Conservation (phyloP, 1,140 invertebrate species). For the Drosophila aff. region DNA sequence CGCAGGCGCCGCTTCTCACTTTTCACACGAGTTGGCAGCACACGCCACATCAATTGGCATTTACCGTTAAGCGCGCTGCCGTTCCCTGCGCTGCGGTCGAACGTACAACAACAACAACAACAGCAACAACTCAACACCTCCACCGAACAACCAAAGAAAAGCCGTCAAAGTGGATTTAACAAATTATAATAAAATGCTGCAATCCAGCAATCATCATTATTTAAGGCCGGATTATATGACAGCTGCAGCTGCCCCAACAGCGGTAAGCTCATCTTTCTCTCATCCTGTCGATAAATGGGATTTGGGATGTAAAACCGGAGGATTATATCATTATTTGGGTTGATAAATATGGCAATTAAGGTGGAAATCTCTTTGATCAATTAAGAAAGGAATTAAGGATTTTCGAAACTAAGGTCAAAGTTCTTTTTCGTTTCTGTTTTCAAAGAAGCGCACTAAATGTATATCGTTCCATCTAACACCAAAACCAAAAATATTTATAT, state of each 20-base stretch:
- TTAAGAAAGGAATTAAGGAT: not conserved
- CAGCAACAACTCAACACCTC: slow-evolving; percentile 41
- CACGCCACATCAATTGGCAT: slow-evolving; percentile 59
- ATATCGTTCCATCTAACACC: not conserved
- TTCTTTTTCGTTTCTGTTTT: not conserved
- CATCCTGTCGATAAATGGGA: slow-evolving; percentile 4
- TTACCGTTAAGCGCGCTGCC: slow-evolving; percentile 55
- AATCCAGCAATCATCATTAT: slow-evolving; percentile 93
- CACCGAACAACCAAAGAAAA: slow-evolving; percentile 70
- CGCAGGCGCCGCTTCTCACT: slow-evolving; percentile 78
- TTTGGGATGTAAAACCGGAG: not conserved
- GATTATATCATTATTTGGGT: not conserved
- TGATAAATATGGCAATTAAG: not conserved
- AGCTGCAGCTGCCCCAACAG: slow-evolving; percentile 92
- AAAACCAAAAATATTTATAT: not conserved
- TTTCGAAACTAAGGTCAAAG: not conserved
- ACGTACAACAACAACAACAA: slow-evolving; percentile 2
- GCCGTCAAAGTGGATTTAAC: slow-evolving; percentile 85
- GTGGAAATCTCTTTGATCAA: not conserved
- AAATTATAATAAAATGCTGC: slow-evolving; percentile 89
- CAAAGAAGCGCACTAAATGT: not conserved
- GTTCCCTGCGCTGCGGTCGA: slow-evolving; percentile 34
- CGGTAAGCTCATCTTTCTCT: slow-evolving; percentile 88
- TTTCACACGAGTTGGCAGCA: slow-evolving; percentile 75
- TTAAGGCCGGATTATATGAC: slow-evolving; percentile 96